Percentiles rank a stretch among this genome's conserved stretches.
Evolutionary conservation across 2,888 invertebrate genomes (phyloP).

Genomic region (Nyleta sp.): DNA sequence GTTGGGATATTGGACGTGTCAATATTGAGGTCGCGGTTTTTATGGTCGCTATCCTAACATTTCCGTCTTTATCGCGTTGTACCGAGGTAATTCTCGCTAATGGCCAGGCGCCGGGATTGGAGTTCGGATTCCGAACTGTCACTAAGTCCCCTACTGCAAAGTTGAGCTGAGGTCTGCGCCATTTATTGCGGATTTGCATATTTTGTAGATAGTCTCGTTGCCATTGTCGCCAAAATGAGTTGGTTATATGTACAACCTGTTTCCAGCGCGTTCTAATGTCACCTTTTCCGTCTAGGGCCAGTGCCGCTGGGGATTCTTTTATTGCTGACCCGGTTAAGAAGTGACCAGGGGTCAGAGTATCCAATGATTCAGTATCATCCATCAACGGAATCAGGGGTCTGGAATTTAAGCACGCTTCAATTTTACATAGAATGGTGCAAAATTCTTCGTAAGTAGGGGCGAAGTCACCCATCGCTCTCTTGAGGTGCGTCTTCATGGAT

Average conservation of each 20-base stretch:
- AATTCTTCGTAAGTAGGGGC: not conserved
- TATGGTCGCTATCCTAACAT: too few relatives aligned
- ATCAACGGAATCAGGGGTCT: not conserved
- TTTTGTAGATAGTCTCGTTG: not conserved
- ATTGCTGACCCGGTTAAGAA: not conserved
- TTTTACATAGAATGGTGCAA: not conserved
- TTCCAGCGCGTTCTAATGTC: too few relatives aligned
- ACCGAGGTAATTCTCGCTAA: too few relatives aligned
- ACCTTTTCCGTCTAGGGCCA: too few relatives aligned
- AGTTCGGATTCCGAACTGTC: too few relatives aligned
- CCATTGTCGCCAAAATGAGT: not conserved
- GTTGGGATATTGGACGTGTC: too few relatives aligned
- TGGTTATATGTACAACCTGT: not conserved
- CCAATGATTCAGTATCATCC: not conserved
- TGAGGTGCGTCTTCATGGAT: not conserved
- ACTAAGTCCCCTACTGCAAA: not conserved
- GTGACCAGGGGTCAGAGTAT: not conserved
- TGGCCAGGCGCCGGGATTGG: too few relatives aligned
- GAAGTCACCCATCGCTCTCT: not conserved
- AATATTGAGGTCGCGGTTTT: too few relatives aligned
- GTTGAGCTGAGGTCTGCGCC: not conserved
- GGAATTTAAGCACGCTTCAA: conserved; percentile 12
- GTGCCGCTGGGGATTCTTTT: not conserved
- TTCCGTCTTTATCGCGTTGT: too few relatives aligned
- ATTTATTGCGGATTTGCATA: not conserved